Base-by-base conservation (phyloP, 2,113 vertebrate species). In the Bubo scandiacus region DNA sequence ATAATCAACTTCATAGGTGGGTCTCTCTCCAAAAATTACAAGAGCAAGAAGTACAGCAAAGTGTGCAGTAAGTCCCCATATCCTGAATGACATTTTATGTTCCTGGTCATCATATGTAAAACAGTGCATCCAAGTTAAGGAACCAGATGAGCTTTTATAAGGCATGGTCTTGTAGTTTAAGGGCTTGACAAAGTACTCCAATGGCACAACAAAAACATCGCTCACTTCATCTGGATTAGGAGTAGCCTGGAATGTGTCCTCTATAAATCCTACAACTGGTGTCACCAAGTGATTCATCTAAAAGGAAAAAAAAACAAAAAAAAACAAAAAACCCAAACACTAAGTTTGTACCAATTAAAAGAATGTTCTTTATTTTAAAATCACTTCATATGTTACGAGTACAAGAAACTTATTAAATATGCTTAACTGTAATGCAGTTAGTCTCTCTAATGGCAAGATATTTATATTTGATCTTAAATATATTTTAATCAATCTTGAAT, bases 221-320 rank as follows among this genome's bases (percentile, higher is more conserved):
- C 98, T 99, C 68, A 99, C 99, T 98, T 99, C 99, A 8, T 95
- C 98, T 4, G 99, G 98, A 92, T 99, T 99, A 21, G 98, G 98
- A 80, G 68, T 43, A 23, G 98, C 97, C 77, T 96, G 92, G 94
- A 99, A 99, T 4, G 98, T 97, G 36, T 98, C 98, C 2, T 99
- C 98, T 93, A 99, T 98, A 93, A 99, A 99, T 73, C 98, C 99
- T 63, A 99, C 98, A 59, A 99, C 99, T 3, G 99, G 99, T 10
- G 98, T 99, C 90, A 99, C 95, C 97, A 99, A 34, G 27, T 98
- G 88, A 26, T 97, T 94, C 15, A 82, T 96, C 99, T 99, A 87
- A 74, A 95, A 96, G 23, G 54, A 84, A 52, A 91, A 51, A 68
- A 52, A 51, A 13, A 55, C 11, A 74, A 70, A 58, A 67, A 51